Evolutionary conservation across 2,797 vertebrate genomes (phyloP).

Genomic region (Helicolenus hilgendorfi): DNA sequence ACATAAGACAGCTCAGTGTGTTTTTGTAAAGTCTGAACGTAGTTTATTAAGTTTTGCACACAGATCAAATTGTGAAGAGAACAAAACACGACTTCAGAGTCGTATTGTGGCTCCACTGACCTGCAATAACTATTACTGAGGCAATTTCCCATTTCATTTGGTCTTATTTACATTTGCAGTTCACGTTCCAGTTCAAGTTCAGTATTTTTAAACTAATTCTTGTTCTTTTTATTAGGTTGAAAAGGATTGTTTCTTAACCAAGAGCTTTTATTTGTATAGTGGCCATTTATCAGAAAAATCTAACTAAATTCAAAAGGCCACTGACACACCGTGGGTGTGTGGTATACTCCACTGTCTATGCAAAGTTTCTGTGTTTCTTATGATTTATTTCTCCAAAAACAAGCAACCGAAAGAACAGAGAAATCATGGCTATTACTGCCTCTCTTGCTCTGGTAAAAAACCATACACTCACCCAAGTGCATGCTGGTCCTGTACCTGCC

Average conservation of each 20-base stretch:
- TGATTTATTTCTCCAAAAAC: no score
- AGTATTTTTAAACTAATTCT: not conserved
- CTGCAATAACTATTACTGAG: not conserved
- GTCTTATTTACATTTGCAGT: not conserved
- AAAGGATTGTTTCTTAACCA: not conserved
- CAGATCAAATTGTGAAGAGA: slow-evolving; percentile 1
- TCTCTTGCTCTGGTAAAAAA: no score
- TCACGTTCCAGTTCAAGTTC: not conserved
- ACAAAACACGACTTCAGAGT: not conserved
- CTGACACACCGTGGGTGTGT: not conserved
- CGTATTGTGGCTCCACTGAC: not conserved
- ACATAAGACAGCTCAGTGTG: not conserved
- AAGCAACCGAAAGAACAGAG: no score
- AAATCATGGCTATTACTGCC: no score
- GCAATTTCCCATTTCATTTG: not conserved
- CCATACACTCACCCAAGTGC: no score
- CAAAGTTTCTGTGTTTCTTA: no score
- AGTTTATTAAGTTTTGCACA: not conserved
- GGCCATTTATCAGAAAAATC: not conserved
- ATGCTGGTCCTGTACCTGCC: no score
- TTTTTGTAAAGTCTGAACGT: not conserved
- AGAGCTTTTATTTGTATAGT: not conserved
- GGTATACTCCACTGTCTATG: not conserved
- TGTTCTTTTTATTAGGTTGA: not conserved
- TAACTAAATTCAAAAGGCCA: not conserved